Conservation (phyloP, 2,888 invertebrate genomes). For the Chaitophorus viminalis region DNA sequence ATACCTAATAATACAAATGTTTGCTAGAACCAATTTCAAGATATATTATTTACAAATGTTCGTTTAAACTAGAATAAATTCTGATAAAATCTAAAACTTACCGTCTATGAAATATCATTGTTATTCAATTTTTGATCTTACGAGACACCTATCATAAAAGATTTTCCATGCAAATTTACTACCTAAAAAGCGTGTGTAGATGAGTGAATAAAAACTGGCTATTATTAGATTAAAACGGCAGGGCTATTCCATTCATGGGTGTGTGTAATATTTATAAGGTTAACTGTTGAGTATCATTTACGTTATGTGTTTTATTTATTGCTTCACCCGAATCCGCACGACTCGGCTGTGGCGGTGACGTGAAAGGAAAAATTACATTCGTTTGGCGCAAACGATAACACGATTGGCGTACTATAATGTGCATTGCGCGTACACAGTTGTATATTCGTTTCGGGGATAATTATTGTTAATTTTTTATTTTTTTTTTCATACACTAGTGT, state of each 20-base stretch:
- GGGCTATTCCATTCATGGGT: neutral
- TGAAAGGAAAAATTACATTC: conserved; percentile 17
- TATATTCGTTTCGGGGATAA: neutral
- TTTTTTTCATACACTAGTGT: neutral
- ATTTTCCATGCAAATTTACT: too few relatives aligned
- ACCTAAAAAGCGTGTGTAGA: neutral
- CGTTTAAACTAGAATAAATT: too few relatives aligned
- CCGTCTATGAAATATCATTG: too few relatives aligned
- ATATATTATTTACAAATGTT: too few relatives aligned
- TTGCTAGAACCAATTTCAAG: too few relatives aligned
- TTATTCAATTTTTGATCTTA: too few relatives aligned
- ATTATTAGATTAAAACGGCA: neutral
- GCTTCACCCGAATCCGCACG: neutral
- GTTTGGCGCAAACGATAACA: neutral
- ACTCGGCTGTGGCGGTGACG: neutral
- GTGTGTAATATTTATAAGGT: neutral
- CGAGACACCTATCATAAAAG: too few relatives aligned
- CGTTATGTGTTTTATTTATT: neutral
- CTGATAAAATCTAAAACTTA: too few relatives aligned
- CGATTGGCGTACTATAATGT: neutral
- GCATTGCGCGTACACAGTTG: neutral
- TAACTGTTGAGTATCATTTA: too few relatives aligned
- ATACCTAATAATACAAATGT: too few relatives aligned
- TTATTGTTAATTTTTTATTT: neutral
- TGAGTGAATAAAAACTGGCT: neutral